Base-by-base conservation (phyloP, 2,113 vertebrate species). In the Prunella fulvescens region DNA sequence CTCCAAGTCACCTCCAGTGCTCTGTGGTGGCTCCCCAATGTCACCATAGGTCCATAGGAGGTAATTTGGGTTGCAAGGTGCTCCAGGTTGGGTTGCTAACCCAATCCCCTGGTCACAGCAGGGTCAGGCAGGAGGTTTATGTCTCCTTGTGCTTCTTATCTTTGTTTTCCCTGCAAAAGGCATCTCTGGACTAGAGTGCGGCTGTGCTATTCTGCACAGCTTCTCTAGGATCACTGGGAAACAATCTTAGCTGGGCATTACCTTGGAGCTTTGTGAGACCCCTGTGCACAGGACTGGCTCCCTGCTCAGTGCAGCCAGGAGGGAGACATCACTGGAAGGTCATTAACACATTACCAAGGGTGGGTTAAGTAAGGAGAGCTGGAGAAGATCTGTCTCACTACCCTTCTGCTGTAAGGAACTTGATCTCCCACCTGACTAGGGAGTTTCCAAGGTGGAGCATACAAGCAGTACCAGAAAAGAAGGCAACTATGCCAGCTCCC, bases 201-300 rank as follows among this genome's bases (percentile, higher is more conserved):
- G 40, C 82, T 57, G 11, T 8, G 5, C 42, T 42, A 5, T 28
- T 24, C 19, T 65, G 37, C 1, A 1, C 39, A 81, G 20, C 51
- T 84, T 71, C 61, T 88, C 91, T 57, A n/a, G 73, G 31, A 24
- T 57, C 37, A 16, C 0, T 12, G 54, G 54, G 42, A 58, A 87
- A n/a, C 18, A 31, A 24, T 3, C 0, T 0, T 26, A 48, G 17
- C 37, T 57, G 40, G 22, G 16, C 3, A 40, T 3, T 35, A 11
- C 25, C 25, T 54, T 26, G 62, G 61, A 82, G 33, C 24, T 65
- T 20, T 62, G 77, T 57, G 47, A 81, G 81, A 29, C 10, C 37
- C 12, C 26, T 0, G 3, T 29, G 50, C 35, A 9, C 66, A 60
- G 73, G 19, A 7, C 45, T 57, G 69, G 23, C 24, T 67, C 61